These are phyloP conservation scores for Delphinapterus leucas DNA, from an alignment of 2,113 vertebrate genomes.

Conservation along the genomic window DNA sequence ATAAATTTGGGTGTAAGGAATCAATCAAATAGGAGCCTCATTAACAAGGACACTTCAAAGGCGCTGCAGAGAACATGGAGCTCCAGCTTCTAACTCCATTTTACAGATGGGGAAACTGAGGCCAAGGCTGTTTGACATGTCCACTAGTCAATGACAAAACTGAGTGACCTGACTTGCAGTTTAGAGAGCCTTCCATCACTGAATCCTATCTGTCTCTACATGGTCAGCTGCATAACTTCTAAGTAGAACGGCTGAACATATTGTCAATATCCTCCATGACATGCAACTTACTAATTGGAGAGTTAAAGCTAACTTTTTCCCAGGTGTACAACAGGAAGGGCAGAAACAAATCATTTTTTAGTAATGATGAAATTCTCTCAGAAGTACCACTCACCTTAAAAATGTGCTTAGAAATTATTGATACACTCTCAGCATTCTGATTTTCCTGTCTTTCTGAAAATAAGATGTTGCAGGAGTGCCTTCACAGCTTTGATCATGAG, in stretches of 20 bases:
- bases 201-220: neutral
- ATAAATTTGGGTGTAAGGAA: fast-evolving
- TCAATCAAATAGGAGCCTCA: neutral
- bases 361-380: neutral
- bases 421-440: constrained; percentile 1
- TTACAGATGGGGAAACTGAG: neutral
- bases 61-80: fast-evolving
- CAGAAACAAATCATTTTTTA: constrained; percentile 51
- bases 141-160: neutral
- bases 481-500: constrained; percentile 61
- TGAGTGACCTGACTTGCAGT: neutral
- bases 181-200: neutral
- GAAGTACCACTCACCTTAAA: constrained; percentile 49
- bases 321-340: neutral
- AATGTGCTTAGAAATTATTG: constrained; percentile 33
- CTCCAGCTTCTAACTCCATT: neutral
- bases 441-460: constrained; percentile 24
- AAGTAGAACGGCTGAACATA: neutral
- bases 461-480: neutral
- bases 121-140: neutral
- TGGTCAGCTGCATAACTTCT: neutral
- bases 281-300: neutral
- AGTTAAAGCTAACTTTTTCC: neutral
- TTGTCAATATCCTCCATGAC: neutral
- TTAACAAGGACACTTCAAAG: neutral